Evolutionary conservation across 64 coral and sea anemone genomes (phyloP).

Genomic region (Acropora yongei): DNA sequence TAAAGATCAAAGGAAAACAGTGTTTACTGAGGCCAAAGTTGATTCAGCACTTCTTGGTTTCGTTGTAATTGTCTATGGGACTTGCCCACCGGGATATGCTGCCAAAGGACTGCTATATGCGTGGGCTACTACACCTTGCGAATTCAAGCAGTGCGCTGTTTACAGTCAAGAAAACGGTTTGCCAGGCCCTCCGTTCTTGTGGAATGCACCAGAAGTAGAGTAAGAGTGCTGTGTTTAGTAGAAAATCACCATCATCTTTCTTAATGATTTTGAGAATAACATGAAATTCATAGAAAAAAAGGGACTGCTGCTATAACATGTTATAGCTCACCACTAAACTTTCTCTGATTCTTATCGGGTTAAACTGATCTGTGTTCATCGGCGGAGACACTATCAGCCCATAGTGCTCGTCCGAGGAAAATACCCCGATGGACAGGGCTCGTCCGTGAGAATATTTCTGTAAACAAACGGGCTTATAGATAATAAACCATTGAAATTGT

Average conservation of each 20-base stretch:
- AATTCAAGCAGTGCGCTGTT: conserved; percentile 90
- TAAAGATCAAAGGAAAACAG: not conserved
- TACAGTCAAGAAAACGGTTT: conserved; percentile 85
- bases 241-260: not conserved
- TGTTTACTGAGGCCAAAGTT: conserved; percentile 65
- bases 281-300: too few relatives aligned
- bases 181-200: conserved; percentile 76
- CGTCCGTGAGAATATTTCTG: too few relatives aligned
- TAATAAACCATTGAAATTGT: too few relatives aligned
- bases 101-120: conserved; percentile 78
- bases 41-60: conserved; percentile 33
- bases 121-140: conserved; percentile 84
- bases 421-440: too few relatives aligned
- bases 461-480: not conserved
- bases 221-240: not conserved
- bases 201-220: conserved; percentile 68
- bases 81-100: conserved; percentile 21
- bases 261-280: not conserved
- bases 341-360: too few relatives aligned
- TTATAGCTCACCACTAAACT: too few relatives aligned
- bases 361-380: too few relatives aligned
- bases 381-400: too few relatives aligned
- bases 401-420: too few relatives aligned
- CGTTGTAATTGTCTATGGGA: conserved; percentile 23
- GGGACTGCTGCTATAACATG: too few relatives aligned